These are phyloP conservation scores for Radopholus similis DNA, from an alignment of 1,140 invertebrate species.

Conservation along the genomic window DNA sequence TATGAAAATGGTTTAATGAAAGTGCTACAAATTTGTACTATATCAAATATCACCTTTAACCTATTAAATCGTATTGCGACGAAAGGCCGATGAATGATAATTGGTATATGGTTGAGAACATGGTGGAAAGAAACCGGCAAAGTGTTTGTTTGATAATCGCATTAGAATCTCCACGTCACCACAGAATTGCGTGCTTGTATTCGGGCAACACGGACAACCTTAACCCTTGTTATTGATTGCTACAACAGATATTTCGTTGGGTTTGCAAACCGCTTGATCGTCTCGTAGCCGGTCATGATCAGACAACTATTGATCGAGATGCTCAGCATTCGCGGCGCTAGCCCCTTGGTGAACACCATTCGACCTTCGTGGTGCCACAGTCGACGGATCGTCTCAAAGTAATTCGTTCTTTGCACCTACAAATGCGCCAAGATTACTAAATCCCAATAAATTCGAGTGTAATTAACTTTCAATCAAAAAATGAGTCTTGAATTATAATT, in stretches of 20 bases:
- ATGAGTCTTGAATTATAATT: neutral
- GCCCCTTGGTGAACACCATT: slow-evolving; percentile 55
- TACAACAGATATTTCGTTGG: too few relatives aligned
- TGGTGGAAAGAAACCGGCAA: too few relatives aligned
- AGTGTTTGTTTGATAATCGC: too few relatives aligned
- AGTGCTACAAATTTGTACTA: too few relatives aligned
- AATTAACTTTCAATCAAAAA: slow-evolving; percentile 13
- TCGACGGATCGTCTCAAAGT: slow-evolving; percentile 49
- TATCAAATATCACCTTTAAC: too few relatives aligned
- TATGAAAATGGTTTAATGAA: too few relatives aligned
- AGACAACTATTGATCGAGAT: slow-evolving; percentile 50
- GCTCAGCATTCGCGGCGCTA: slow-evolving; percentile 53
- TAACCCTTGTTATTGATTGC: too few relatives aligned
- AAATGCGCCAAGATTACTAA: slow-evolving; percentile 28
- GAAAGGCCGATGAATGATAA: too few relatives aligned
- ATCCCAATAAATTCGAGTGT: slow-evolving; percentile 1
- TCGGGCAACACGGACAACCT: slow-evolving; percentile 57
- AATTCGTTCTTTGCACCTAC: slow-evolving; percentile 55
- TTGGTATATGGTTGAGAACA: too few relatives aligned
- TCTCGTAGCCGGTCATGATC: slow-evolving; percentile 58
- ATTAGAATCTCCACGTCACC: slow-evolving; percentile 9
- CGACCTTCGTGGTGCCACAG: slow-evolving; percentile 45
- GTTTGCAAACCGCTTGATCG: slow-evolving; percentile 51
- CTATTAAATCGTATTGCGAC: too few relatives aligned
- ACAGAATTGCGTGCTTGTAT: slow-evolving; percentile 30